These are phyloP conservation scores for Ceratitis capitata DNA, from an alignment of 1,140 invertebrate species.

Conservation along the genomic window DNA sequence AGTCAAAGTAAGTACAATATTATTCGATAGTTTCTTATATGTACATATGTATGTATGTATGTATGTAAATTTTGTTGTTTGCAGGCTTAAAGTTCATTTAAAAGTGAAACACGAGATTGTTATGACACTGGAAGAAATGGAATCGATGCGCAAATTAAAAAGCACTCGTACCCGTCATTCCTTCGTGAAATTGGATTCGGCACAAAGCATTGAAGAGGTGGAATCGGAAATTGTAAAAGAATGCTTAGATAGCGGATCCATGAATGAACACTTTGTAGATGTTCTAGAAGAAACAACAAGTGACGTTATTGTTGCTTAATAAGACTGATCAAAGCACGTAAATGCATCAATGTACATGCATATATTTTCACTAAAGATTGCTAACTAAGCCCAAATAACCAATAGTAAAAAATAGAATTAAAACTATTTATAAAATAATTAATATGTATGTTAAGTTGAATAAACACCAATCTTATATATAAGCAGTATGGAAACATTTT, in stretches of 20 bases:
- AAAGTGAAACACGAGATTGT: slow-evolving; percentile 45
- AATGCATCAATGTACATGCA: too few relatives aligned
- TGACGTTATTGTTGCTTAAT: neutral
- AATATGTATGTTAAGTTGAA: too few relatives aligned
- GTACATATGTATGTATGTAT: neutral
- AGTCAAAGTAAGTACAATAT: slow-evolving; percentile 48
- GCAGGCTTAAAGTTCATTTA: slow-evolving; percentile 48
- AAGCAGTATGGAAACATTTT: too few relatives aligned
- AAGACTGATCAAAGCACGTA: neutral
- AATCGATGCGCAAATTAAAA: slow-evolving; percentile 50
- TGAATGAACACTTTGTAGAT: neutral
- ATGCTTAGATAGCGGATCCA: neutral
- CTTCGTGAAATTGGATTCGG: neutral
- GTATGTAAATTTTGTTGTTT: slow-evolving; percentile 6
- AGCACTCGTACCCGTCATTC: slow-evolving; percentile 16
- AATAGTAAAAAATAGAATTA: too few relatives aligned
- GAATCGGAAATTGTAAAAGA: neutral
- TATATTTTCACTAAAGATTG: too few relatives aligned
- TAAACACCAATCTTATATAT: too few relatives aligned
- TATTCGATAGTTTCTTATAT: neutral
- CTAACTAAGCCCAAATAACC: too few relatives aligned
- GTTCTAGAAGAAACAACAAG: neutral
- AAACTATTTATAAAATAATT: too few relatives aligned
- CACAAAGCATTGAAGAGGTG: neutral
- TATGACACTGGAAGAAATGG: slow-evolving; percentile 45